A percentile compares a stretch with the other conserved stretches of the same genome.
These are phyloP conservation scores for Chascanopsetta lugubris DNA, from an alignment of 2,113 vertebrate genomes.

Conservation along the genomic window DNA sequence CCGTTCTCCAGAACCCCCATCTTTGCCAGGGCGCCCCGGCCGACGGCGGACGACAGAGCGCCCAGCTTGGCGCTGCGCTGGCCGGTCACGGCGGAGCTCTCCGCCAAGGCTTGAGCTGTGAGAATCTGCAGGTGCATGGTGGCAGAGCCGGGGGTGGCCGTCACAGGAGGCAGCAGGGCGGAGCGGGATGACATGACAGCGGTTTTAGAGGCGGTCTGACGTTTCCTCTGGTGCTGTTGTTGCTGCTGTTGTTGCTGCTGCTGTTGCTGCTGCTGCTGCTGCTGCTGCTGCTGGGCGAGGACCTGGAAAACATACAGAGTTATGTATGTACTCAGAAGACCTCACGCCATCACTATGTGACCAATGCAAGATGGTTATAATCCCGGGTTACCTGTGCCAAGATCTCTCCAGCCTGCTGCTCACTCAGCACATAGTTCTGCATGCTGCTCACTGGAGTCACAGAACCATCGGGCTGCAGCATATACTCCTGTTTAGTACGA, in stretches of 20 bases:
- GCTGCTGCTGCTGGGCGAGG: conserved; percentile 71
- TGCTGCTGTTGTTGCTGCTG: no score
- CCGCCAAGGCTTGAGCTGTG: conserved; percentile 80
- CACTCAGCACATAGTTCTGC: conserved; percentile 83
- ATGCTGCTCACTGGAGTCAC: conserved; percentile 77
- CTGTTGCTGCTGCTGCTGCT: conserved; percentile 70
- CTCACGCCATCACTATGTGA: background rate
- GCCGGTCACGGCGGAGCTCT: conserved; percentile 50
- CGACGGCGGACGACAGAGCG: conserved; percentile 53
- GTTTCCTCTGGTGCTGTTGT: conserved; percentile 61
- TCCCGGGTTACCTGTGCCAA: conserved; percentile 78
- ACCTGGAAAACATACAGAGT: conserved; percentile 58
- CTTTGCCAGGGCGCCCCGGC: conserved; percentile 15
- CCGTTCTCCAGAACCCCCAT: conserved; percentile 47
- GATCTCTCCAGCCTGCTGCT: conserved; percentile 82
- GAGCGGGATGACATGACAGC: conserved; percentile 39
- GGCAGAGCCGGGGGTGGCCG: conserved; percentile 74
- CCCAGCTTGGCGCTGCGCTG: conserved; percentile 66
- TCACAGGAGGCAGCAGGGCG: conserved; percentile 68
- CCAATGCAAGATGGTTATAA: background rate
- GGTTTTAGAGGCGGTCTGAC: conserved; percentile 44
- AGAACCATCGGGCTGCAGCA: conserved; percentile 81
- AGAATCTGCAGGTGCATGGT: conserved; percentile 85
- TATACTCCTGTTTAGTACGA: conserved; percentile 77
- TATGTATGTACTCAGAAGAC: background rate